Evolutionary conservation across 1,140 invertebrate genomes (phyloP).

Genomic region (Achroia grisella): DNA sequence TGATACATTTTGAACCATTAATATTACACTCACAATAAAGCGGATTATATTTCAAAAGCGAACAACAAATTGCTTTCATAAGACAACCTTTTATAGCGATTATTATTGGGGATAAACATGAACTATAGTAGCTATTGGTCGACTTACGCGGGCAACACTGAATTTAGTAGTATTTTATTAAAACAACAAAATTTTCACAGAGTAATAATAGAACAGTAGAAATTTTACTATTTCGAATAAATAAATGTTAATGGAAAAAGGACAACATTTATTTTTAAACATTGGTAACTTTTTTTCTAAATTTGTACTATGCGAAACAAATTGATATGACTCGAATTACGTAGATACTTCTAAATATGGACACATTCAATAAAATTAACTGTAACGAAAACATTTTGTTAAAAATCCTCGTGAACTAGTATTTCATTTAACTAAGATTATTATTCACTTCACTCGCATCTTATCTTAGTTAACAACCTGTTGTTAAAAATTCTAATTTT

Average conservation of each 20-base stretch:
- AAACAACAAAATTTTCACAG: too few relatives aligned
- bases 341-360: conserved; percentile 3
- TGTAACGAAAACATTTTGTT: too few relatives aligned
- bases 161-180: not conserved
- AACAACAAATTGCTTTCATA: conserved; percentile 44
- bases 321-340: conserved; percentile 20
- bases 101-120: conserved; percentile 20
- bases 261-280: conserved; percentile 9
- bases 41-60: conserved; percentile 48
- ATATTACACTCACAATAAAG: conserved; percentile 49
- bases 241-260: not conserved
- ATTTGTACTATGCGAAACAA: conserved; percentile 47
- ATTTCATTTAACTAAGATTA: not conserved
- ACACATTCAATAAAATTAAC: not conserved
- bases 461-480: too few relatives aligned
- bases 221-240: too few relatives aligned
- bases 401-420: too few relatives aligned
- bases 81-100: conserved; percentile 39
- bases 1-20: conserved; percentile 20
- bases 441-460: too few relatives aligned
- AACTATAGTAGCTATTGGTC: conserved; percentile 27
- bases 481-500: not conserved
- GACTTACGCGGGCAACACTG: conserved; percentile 28
- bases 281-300: conserved; percentile 5
- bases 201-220: too few relatives aligned